A percentile compares a stretch with the other conserved stretches of the same genome.
Conservation (phyloP, 35 echinoderm and acorn worm genomes). For the Patiria miniata region DNA sequence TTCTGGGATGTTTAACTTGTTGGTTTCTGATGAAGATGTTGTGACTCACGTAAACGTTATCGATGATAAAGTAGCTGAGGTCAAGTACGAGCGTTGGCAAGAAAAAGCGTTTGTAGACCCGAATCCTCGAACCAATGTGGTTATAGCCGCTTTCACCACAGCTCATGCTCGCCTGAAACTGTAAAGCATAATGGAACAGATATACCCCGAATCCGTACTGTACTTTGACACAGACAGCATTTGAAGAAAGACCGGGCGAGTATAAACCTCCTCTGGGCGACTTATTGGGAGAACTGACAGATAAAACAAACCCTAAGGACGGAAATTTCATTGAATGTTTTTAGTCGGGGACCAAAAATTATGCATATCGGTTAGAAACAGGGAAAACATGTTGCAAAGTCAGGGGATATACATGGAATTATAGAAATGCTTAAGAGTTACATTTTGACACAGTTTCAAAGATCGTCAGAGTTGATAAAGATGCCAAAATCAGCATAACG, state of each 20-base stretch:
- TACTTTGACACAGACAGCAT: constrained; percentile 82
- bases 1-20: constrained; percentile 50
- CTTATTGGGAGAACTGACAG: constrained; percentile 59
- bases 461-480: constrained; percentile 10
- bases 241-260: constrained; percentile 1
- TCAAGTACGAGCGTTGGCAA: not conserved
- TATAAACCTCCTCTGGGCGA: constrained; percentile 40
- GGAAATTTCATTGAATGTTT: constrained; percentile 48
- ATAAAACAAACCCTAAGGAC: constrained; percentile 44
- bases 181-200: constrained; percentile 48
- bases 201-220: constrained; percentile 39
- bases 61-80: constrained; percentile 28
- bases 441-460: constrained; percentile 51
- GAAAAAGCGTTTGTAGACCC: constrained; percentile 5
- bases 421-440: constrained; percentile 13
- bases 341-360: constrained; percentile 56
- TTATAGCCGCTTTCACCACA: constrained; percentile 62
- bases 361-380: constrained; percentile 43
- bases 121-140: constrained; percentile 52
- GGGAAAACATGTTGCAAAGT: constrained; percentile 57
- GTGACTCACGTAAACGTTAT: constrained; percentile 28
- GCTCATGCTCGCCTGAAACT: constrained; percentile 65
- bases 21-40: not conserved
- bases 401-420: constrained; percentile 45
- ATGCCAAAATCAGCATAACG: not conserved